Conservation (phyloP, 2,113 vertebrate species). For the Myotis brandtii region DNA sequence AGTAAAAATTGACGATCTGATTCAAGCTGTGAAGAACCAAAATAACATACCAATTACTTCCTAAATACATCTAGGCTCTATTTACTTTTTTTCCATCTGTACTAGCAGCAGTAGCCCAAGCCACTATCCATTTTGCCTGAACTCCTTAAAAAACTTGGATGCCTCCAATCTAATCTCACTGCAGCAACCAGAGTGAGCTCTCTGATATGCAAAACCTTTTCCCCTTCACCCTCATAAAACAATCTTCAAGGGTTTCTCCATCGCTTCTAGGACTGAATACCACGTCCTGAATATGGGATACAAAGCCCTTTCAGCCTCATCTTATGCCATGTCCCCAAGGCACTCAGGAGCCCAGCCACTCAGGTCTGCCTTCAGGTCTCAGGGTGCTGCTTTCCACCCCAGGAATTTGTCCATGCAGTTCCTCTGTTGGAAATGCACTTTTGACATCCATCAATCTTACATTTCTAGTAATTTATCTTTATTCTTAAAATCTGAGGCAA, state of each 20-base stretch:
- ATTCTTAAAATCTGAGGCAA: neutral
- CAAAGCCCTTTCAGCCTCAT: neutral
- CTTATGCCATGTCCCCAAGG: fast-evolving
- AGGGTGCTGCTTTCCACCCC: neutral
- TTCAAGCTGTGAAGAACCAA: neutral
- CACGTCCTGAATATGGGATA: neutral
- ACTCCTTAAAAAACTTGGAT: neutral
- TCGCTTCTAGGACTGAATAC: neutral
- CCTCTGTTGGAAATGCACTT: neutral
- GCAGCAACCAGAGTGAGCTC: neutral
- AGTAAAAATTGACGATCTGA: constrained; percentile 12
- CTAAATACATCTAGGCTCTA: neutral
- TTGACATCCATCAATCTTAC: neutral
- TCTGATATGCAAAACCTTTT: neutral
- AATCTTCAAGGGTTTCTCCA: neutral
- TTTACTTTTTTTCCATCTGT: neutral
- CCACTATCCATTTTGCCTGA: neutral
- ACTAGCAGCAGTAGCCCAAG: neutral
- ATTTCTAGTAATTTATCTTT: neutral
- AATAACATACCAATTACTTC: neutral
- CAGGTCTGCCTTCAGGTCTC: neutral
- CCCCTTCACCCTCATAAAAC: neutral
- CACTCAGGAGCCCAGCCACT: neutral
- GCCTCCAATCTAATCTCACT: neutral
- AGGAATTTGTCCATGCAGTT: neutral